phyloP scores from a whole-genome alignment of 2,113 vertebrate species.

The Sprattus sprattus region DNA sequence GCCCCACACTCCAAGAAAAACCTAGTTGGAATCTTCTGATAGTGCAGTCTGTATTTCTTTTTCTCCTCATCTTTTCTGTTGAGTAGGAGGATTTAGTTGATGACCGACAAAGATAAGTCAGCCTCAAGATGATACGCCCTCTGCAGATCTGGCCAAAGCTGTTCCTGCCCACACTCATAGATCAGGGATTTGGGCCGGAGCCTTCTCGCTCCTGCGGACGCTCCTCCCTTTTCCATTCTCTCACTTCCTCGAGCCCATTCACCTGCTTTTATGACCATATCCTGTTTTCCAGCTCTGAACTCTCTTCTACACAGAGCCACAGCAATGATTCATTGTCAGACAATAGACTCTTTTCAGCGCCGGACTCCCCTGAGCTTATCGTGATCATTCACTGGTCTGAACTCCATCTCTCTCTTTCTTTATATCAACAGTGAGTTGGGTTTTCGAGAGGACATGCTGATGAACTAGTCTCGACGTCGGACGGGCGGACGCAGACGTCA shows the following conservation, averaged over 20 bases:
- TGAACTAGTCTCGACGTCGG: constrained; percentile 26
- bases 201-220: not conserved
- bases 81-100: constrained; percentile 7
- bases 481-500: constrained; percentile 35
- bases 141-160: not conserved
- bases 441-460: constrained; percentile 16
- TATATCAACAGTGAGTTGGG: constrained; percentile 42
- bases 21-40: not conserved
- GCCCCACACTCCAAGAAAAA: not conserved
- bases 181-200: not conserved
- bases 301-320: not conserved
- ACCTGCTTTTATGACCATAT: not conserved
- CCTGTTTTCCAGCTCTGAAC: not conserved
- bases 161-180: constrained; percentile 11
- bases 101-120: constrained; percentile 1
- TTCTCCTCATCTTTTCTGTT: not conserved
- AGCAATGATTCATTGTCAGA: not conserved
- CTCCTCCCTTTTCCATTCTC: not conserved
- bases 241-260: not conserved
- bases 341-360: not conserved
- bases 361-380: not conserved
- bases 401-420: not conserved
- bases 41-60: not conserved
- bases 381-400: not conserved
- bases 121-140: constrained; percentile 1